Conservation (phyloP, 2,797 vertebrate genomes). For the Sebastes reedi region DNA sequence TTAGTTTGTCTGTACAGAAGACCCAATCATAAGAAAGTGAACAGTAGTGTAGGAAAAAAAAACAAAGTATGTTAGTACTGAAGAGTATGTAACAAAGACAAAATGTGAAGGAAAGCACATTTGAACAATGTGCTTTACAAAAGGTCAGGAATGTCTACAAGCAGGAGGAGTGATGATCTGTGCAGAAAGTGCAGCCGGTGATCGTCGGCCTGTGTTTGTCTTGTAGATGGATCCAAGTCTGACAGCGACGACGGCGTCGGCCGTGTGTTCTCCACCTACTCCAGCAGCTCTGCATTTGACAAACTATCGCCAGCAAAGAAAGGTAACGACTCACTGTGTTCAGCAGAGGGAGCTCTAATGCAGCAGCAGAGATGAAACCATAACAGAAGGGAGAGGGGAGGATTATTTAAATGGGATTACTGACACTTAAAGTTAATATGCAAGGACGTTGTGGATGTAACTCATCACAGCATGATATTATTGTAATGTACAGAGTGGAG, state of each 20-base stretch:
- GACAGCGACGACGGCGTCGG: conserved; percentile 89
- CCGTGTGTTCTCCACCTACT: conserved; percentile 88
- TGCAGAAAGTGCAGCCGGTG: neutral
- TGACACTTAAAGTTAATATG: neutral
- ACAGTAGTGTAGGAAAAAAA: neutral
- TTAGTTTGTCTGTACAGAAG: neutral
- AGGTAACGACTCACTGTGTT: conserved; percentile 75
- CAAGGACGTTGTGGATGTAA: neutral
- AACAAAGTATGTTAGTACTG: neutral
- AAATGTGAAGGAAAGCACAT: neutral
- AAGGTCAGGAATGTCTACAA: neutral
- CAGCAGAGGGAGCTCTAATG: conserved; percentile 42
- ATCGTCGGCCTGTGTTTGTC: conserved; percentile 7
- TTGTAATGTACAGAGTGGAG: neutral
- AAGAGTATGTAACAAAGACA: neutral
- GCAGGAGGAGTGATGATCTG: neutral
- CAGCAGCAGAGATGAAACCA: neutral
- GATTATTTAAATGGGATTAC: neutral
- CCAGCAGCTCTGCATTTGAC: conserved; percentile 88
- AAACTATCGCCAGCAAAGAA: conserved; percentile 90
- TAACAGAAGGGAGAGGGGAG: no score
- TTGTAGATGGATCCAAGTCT: conserved; percentile 88
- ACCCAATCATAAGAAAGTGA: neutral
- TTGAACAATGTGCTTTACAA: neutral
- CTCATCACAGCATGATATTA: neutral